A percentile compares a stretch with the other conserved stretches of the same genome.
Evolutionary conservation across 92 coral and sea anemone species (phyloP).

Genomic region (Plumapathes pennacea): DNA sequence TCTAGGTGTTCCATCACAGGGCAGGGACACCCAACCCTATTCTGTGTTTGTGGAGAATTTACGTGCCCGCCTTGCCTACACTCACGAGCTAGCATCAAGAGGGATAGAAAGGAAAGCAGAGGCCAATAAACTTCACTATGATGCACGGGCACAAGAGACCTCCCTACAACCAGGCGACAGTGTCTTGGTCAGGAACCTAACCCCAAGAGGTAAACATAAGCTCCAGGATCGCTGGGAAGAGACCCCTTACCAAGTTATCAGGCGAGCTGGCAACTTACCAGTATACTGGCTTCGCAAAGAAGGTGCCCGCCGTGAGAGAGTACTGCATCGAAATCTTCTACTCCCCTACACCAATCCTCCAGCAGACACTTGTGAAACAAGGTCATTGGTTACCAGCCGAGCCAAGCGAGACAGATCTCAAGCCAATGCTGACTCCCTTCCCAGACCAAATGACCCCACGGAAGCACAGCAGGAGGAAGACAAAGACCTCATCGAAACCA

Average conservation of each 20-base stretch:
- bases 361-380: background rate
- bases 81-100: too few species aligned
- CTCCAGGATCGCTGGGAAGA: constrained; percentile 12
- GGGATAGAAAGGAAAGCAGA: too few species aligned
- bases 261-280: constrained; percentile 9
- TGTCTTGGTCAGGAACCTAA: constrained; percentile 9
- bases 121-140: constrained; percentile 5
- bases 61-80: too few species aligned
- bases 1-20: too few species aligned
- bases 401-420: too few species aligned
- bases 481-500: background rate
- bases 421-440: background rate
- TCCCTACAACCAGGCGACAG: constrained; percentile 9
- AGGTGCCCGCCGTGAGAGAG: constrained; percentile 5
- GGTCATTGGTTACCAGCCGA: background rate
- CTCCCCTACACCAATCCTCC: constrained; percentile 8
- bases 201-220: constrained; percentile 15
- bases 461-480: background rate
- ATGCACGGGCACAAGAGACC: background rate
- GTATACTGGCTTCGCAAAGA: constrained; percentile 2
- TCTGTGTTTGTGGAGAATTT: too few species aligned
- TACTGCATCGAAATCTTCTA: constrained; percentile 20
- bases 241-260: background rate
- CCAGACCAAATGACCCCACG: background rate
- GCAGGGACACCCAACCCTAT: too few species aligned